These are phyloP conservation scores for Ammospiza nelsoni DNA, from an alignment of 2,113 vertebrate genomes.

Conservation along the genomic window DNA sequence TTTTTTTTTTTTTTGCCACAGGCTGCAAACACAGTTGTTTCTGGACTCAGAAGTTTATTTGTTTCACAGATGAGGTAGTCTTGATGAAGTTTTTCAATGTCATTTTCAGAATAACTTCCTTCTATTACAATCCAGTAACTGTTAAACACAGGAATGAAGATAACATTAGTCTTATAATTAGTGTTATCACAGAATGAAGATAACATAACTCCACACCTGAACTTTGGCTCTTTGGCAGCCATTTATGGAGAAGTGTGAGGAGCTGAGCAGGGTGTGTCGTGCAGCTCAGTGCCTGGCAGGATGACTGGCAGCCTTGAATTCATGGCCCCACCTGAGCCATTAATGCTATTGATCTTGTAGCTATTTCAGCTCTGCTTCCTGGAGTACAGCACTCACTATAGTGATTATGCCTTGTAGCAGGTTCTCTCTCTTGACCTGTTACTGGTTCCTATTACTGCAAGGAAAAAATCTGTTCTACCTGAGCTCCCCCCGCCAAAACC, in stretches of 20 bases:
- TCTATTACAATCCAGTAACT: neutral
- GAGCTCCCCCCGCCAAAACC: rapidly evolving
- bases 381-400: neutral
- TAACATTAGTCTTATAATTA: neutral
- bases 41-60: neutral
- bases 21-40: neutral
- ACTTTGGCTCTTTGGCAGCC: neutral
- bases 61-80: neutral
- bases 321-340: neutral
- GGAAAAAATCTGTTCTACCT: neutral
- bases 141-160: neutral
- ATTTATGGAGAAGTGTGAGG: neutral
- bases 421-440: neutral
- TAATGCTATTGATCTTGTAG: neutral
- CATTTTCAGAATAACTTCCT: neutral
- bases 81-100: neutral
- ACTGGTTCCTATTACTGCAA: neutral
- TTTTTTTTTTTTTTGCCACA: neutral
- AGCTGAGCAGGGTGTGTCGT: neutral
- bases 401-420: neutral
- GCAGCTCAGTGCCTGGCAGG: neutral
- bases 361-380: neutral
- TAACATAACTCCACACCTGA: neutral
- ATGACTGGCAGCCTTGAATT: neutral
- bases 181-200: too few species aligned